Evolutionary conservation across 2,797 vertebrate genomes (phyloP).

Genomic region (Spheniscus humboldti): DNA sequence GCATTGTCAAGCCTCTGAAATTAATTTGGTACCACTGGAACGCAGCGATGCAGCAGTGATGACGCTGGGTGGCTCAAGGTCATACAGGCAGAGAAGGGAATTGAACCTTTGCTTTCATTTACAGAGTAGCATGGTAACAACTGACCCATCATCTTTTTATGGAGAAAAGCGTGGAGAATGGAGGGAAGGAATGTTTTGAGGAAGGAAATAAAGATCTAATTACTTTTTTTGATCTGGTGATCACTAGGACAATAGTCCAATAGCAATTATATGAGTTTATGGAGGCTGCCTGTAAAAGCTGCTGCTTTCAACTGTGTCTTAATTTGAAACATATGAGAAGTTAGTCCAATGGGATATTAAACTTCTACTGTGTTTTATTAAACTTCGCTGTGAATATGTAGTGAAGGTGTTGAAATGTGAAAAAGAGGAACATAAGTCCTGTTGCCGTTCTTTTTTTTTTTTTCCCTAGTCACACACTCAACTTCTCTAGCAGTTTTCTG

Average conservation of each 20-base stretch:
- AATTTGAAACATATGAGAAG: background rate
- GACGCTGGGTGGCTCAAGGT: background rate
- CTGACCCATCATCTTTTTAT: background rate
- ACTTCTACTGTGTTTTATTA: background rate
- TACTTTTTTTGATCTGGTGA: background rate
- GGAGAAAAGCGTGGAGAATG: background rate
- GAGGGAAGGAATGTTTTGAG: background rate
- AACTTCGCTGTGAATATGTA: background rate
- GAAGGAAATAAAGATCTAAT: background rate
- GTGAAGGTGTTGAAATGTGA: background rate
- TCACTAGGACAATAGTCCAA: background rate
- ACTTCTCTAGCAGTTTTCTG: background rate
- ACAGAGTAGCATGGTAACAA: background rate
- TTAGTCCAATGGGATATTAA: background rate
- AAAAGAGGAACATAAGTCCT: background rate
- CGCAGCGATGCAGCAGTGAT: too few species aligned
- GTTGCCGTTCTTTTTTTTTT: background rate
- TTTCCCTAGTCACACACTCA: background rate
- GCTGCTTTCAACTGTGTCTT: background rate
- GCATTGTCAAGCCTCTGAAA: background rate
- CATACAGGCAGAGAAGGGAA: background rate
- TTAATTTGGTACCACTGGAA: background rate
- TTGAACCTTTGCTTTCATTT: background rate
- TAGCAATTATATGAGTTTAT: background rate
- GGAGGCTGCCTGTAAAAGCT: background rate